A percentile compares a stretch with the other conserved stretches of the same genome.
Evolutionary conservation across 1,140 invertebrate species (phyloP).

Genomic region (Nasonia vitripennis): DNA sequence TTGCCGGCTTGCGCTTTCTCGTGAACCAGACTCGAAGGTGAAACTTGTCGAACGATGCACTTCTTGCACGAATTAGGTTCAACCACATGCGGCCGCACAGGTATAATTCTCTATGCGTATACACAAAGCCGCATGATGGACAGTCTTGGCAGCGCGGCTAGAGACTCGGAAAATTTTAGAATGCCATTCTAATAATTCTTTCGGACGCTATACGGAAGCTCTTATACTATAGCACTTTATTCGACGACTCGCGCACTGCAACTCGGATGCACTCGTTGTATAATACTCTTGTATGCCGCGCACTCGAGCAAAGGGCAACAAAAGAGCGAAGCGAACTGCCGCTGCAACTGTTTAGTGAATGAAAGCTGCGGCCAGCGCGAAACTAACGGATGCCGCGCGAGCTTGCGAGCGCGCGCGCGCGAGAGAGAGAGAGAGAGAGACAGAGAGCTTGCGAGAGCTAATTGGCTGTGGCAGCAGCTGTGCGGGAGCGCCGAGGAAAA

Average conservation of each 20-base stretch:
- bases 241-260: too few relatives aligned
- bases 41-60: not conserved
- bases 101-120: not conserved
- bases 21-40: too few relatives aligned
- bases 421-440: too few relatives aligned
- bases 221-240: not conserved
- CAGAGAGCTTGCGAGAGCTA: not conserved
- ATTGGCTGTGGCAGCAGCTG: not conserved
- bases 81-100: not conserved
- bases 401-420: too few relatives aligned
- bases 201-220: not conserved
- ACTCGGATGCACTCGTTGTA: too few relatives aligned
- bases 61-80: not conserved
- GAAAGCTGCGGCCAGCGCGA: too few relatives aligned
- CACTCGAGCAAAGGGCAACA: too few relatives aligned
- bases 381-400: too few relatives aligned
- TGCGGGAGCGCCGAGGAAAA: not conserved
- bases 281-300: too few relatives aligned
- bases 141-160: not conserved
- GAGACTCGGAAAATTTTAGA: not conserved
- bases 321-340: too few relatives aligned
- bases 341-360: too few relatives aligned
- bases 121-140: not conserved
- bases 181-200: slow-evolving; percentile 1
- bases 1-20: too few relatives aligned